Percentiles rank a stretch among this genome's conserved stretches.
Conservation (phyloP, 1,140 invertebrate species). For the Trachymyrmex septentrionalis region DNA sequence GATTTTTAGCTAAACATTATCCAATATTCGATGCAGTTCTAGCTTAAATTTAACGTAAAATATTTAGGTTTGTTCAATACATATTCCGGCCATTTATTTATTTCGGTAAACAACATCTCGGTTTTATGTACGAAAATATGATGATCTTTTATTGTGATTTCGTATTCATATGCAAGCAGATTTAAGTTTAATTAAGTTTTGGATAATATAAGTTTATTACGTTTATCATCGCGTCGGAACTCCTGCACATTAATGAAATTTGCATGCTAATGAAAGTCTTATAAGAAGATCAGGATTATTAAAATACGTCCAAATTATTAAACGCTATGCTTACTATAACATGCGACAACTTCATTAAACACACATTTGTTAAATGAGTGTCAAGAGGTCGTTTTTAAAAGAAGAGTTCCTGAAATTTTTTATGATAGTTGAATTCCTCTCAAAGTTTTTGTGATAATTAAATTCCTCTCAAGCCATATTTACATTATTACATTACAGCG, state of each 20-base stretch:
- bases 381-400: background rate
- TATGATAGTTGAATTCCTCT: too few relatives aligned
- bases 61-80: conserved; percentile 20
- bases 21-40: background rate
- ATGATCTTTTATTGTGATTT: background rate
- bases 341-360: conserved; percentile 15
- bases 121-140: background rate
- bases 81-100: background rate
- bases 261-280: conserved; percentile 19
- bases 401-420: background rate
- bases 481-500: background rate
- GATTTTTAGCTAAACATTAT: conserved; percentile 24
- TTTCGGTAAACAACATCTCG: conserved; percentile 1
- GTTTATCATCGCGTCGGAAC: background rate
- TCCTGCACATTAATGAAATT: conserved; percentile 34
- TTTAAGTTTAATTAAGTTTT: conserved; percentile 47
- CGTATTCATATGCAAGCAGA: background rate
- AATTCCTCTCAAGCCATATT: background rate
- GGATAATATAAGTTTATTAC: conserved; percentile 34
- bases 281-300: conserved; percentile 35
- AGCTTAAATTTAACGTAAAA: conserved; percentile 7
- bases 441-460: background rate
- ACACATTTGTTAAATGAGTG: background rate
- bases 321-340: background rate
- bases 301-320: conserved; percentile 30